Conservation (phyloP, 2,113 vertebrate genomes). For the Myotis lucifugus region DNA sequence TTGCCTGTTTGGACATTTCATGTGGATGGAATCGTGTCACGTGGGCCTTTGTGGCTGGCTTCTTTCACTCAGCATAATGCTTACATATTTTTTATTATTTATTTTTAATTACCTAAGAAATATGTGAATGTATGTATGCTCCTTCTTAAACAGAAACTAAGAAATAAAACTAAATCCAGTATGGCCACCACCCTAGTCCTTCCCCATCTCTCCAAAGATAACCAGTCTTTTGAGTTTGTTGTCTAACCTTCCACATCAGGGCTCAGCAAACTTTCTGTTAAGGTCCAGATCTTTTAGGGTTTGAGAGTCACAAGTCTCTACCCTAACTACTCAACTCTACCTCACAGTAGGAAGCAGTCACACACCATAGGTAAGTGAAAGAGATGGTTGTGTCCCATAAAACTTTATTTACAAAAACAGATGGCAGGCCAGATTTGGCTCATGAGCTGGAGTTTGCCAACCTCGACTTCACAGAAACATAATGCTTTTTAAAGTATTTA, state of each 20-base stretch:
- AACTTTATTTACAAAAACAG: neutral
- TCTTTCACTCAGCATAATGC: neutral
- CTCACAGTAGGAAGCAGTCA: neutral
- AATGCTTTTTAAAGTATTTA: neutral
- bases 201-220: neutral
- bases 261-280: neutral
- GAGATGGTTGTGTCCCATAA: neutral
- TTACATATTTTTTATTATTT: neutral
- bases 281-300: neutral
- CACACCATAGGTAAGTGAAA: neutral
- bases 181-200: neutral
- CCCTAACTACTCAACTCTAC: neutral
- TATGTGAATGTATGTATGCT: neutral
- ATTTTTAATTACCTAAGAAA: neutral
- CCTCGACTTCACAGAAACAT: neutral
- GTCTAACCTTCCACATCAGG: neutral
- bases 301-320: neutral
- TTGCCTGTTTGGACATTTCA: neutral
- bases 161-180: neutral
- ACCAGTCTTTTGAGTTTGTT: neutral
- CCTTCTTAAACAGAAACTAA: slow-evolving; percentile 17
- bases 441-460: neutral
- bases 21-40: neutral
- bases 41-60: neutral
- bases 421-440: neutral